Evolutionary conservation across 2,113 vertebrate genomes (phyloP), one percentile per base, ranked within the genome.

Genomic region (Alouatta palliata): DNA sequence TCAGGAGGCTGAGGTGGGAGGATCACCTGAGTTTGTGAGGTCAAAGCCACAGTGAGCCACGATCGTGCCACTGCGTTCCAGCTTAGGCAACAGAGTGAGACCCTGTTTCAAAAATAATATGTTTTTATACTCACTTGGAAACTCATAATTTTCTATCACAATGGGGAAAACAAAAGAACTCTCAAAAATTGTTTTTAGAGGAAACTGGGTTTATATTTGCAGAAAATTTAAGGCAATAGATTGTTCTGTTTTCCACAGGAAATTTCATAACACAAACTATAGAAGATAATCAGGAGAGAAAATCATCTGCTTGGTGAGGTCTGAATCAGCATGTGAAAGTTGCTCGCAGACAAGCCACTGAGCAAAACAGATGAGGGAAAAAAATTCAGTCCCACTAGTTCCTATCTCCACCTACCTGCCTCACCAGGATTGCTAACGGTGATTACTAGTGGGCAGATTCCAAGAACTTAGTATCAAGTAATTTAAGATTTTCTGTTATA

Each of bases 201-300:
- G 5, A 20, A 77, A 88, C 43, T 66, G 56, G 94, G 77, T 95
- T 97, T 92, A 71, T 52, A 91, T 89, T 95, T 90, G 47, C 45
- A 81, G 61, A 49, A 95, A 94, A 66, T 52, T 81, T 64, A 93
- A 94, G 91, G 80, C 21, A 80, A 45, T 58, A 6, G 64, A 47
- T 61, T 95, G 40, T 71, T 76, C 40, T 86, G 21, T 54, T 68
- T 93, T 89, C 45, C 37, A 70, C 7, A 54, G 64, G 45, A 94
- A 95, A 96, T 96, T 98, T 94, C 58, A 84, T 94, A 82, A 97
- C 52, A 45, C 52, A 76, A 73, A 87, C 40, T 87, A 27, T 21
- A 56, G 79, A 91, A 95, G 84, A 90, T 54, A 83, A 71, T 49
- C 56, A 81, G 70, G 76, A 70, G 80, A 37, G 76, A 87, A 79